Evolutionary conservation across 2,888 invertebrate genomes (phyloP).

Genomic region (Ferrisia virgata): DNA sequence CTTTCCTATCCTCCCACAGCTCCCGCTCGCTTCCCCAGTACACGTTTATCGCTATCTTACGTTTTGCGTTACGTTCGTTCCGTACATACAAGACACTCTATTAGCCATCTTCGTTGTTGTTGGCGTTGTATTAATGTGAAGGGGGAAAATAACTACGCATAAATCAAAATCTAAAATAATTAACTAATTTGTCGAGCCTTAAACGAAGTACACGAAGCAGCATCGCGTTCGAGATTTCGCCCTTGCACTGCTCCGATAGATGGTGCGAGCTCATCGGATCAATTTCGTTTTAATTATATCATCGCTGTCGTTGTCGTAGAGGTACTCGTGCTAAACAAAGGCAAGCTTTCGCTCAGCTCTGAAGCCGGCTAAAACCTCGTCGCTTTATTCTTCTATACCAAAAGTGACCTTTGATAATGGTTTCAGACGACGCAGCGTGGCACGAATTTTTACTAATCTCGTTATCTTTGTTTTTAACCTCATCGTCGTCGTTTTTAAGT

Average conservation of each 20-base stretch:
- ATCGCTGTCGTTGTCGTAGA: not conserved
- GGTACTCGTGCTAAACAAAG: not conserved
- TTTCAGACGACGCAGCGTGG: too few relatives aligned
- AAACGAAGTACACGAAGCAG: too few relatives aligned
- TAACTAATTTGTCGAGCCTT: constrained; percentile 4
- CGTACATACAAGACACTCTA: not conserved
- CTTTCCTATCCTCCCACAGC: too few relatives aligned
- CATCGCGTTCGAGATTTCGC: not conserved
- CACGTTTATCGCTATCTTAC: not conserved
- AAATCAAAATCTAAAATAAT: constrained; percentile 5
- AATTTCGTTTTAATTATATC: constrained; percentile 6
- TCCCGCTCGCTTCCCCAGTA: not conserved
- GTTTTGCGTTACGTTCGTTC: not conserved
- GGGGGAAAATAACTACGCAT: not conserved
- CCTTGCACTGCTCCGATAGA: not conserved
- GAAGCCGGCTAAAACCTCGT: too few relatives aligned
- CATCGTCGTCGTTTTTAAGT: too few relatives aligned
- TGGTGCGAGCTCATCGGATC: not conserved
- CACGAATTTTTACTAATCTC: too few relatives aligned
- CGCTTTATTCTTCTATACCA: too few relatives aligned
- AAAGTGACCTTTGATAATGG: too few relatives aligned
- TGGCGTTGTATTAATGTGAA: not conserved
- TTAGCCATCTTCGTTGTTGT: not conserved
- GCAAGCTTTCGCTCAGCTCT: too few relatives aligned
- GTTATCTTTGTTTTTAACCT: too few relatives aligned